A percentile compares a stretch with the other conserved stretches of the same genome.
Evolutionary conservation across 2,797 vertebrate species (phyloP).

Genomic region (Malacoctenus gilli): DNA sequence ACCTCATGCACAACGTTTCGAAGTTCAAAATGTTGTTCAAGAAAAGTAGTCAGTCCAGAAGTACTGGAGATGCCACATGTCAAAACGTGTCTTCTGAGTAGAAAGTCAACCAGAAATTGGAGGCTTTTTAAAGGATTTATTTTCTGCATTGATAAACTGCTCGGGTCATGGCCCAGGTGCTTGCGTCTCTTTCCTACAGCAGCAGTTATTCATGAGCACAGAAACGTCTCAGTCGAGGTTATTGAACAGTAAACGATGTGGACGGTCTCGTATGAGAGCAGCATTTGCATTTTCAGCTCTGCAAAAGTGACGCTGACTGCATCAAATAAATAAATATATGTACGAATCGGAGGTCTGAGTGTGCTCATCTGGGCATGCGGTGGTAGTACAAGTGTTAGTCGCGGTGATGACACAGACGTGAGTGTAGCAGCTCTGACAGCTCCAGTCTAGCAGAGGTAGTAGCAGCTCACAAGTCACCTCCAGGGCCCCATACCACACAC

Average conservation of each 20-base stretch:
- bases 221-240: background rate
- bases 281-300: background rate
- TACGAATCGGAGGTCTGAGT: constrained; percentile 20
- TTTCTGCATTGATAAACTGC: too few species aligned
- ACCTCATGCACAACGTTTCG: background rate
- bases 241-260: constrained; percentile 5
- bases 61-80: too few species aligned
- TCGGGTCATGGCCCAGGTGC: too few species aligned
- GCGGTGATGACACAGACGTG: constrained; percentile 62
- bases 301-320: background rate
- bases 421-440: constrained; percentile 62
- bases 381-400: constrained; percentile 43
- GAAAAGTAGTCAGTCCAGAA: too few species aligned
- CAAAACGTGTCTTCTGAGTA: too few species aligned
- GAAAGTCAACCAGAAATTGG: too few species aligned
- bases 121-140: too few species aligned
- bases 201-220: too few species aligned
- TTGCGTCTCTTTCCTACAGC: too few species aligned
- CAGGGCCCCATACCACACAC: constrained; percentile 51
- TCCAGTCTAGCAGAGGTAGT: constrained; percentile 72
- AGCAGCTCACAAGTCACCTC: constrained; percentile 58
- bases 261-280: background rate
- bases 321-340: constrained; percentile 4
- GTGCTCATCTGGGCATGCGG: constrained; percentile 45
- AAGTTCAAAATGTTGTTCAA: too few species aligned